A percentile compares a stretch with the other conserved stretches of the same genome.
Conservation (phyloP, 1,140 invertebrate genomes). For the Philopotamus ludificatus region DNA sequence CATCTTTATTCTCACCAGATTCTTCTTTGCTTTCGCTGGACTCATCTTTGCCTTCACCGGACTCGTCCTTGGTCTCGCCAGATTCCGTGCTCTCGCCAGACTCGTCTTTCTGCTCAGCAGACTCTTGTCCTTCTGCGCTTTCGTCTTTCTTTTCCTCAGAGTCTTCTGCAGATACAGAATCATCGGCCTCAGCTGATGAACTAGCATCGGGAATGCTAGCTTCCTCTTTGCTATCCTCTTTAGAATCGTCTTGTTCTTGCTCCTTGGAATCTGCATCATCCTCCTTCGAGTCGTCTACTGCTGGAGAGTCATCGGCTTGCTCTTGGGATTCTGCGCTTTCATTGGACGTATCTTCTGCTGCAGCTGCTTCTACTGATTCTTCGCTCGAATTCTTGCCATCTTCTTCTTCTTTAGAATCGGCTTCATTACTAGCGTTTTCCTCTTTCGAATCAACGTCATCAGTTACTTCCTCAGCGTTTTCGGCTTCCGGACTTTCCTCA, state of each 20-base stretch:
- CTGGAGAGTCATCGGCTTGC: constrained; percentile 44
- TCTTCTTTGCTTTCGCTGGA: constrained; percentile 32
- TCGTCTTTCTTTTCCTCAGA: constrained; percentile 42
- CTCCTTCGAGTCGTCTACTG: constrained; percentile 41
- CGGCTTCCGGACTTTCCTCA: constrained; percentile 23
- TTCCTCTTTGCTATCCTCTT: constrained; percentile 43
- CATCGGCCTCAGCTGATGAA: constrained; percentile 44
- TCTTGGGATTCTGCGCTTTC: constrained; percentile 3
- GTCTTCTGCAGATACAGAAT: constrained; percentile 42
- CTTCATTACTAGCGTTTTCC: constrained; percentile 30
- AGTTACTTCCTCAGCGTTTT: neutral
- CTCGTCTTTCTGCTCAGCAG: constrained; percentile 43
- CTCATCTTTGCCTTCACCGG: constrained; percentile 32
- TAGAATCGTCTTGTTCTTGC: constrained; percentile 47
- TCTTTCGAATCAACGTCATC: constrained; percentile 43
- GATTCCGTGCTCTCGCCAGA: constrained; percentile 38
- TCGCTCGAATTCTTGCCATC: constrained; percentile 51
- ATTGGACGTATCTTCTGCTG: constrained; percentile 43
- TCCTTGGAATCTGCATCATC: constrained; percentile 47
- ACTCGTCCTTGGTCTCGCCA: constrained; percentile 38
- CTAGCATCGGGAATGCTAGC: too few relatives aligned
- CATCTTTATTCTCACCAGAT: constrained; percentile 35
- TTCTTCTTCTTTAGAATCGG: constrained; percentile 44
- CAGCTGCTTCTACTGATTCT: constrained; percentile 49
- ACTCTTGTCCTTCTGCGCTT: constrained; percentile 44